Conservation (phyloP, 2,797 vertebrate species). For the Tolypeutes matacus region DNA sequence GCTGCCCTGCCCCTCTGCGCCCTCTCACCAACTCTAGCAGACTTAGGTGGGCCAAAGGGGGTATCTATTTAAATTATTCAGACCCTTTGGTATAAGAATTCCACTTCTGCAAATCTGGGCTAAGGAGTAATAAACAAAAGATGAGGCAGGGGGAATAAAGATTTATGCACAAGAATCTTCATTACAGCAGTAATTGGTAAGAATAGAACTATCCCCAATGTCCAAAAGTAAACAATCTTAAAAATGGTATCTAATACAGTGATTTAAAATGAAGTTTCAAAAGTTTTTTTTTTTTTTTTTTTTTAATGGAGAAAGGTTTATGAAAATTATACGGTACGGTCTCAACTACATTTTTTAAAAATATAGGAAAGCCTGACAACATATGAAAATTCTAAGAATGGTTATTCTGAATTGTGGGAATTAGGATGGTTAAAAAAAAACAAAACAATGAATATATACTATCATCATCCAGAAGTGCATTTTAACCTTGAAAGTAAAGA, state of each 20-base stretch:
- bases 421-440: neutral
- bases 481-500: neutral
- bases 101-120: neutral
- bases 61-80: neutral
- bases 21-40: neutral
- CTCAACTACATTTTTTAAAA: neutral
- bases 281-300: neutral
- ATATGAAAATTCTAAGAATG: neutral
- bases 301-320: neutral
- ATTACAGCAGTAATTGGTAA: neutral
- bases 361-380: neutral
- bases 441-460: neutral
- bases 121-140: neutral
- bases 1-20: no score
- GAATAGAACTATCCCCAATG: neutral
- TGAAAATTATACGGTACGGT: neutral
- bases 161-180: neutral
- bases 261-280: conserved; percentile 5
- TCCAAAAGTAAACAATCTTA: neutral
- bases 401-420: neutral
- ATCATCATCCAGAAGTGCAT: neutral
- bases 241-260: neutral
- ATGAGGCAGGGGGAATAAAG: neutral
- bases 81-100: neutral
- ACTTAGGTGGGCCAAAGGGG: neutral